Evolutionary conservation across 2,888 invertebrate species (phyloP).

Genomic region (Meganola albula): DNA sequence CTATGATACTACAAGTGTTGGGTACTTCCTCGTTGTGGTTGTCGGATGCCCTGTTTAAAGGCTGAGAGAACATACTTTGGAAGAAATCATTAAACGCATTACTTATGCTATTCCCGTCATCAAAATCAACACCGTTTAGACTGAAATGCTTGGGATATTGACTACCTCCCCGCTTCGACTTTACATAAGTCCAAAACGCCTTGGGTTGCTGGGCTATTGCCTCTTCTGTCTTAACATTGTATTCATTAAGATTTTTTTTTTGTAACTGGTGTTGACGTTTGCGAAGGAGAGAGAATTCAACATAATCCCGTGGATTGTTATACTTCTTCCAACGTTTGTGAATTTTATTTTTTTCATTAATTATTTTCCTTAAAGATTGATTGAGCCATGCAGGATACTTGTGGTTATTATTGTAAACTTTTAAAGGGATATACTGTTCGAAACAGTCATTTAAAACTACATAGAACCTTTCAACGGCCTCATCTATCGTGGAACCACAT

Average conservation of each 20-base stretch:
- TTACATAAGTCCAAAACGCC: slow-evolving; percentile 3
- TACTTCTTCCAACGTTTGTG: slow-evolving; percentile 3
- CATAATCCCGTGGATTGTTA: slow-evolving; percentile 1
- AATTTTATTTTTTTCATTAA: slow-evolving; percentile 4
- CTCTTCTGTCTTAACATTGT: background rate
- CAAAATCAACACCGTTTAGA: background rate
- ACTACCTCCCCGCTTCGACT: slow-evolving; percentile 1
- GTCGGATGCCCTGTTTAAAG: background rate
- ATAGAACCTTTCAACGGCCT: background rate
- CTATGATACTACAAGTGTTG: too few relatives aligned
- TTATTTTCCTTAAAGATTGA: slow-evolving; percentile 3
- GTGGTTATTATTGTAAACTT: background rate
- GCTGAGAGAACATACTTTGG: slow-evolving; percentile 1
- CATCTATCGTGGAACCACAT: background rate
- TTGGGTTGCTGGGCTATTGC: background rate
- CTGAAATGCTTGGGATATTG: slow-evolving; percentile 2
- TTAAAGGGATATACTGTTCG: slow-evolving; percentile 1
- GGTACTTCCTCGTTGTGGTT: too few relatives aligned
- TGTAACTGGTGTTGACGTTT: slow-evolving; percentile 1
- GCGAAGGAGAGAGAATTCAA: slow-evolving; percentile 4
- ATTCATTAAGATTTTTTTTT: background rate
- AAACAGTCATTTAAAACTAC: background rate
- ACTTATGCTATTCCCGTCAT: slow-evolving; percentile 1
- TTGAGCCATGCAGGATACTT: slow-evolving; percentile 4
- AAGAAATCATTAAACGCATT: slow-evolving; percentile 5